Conservation (phyloP, 1,140 invertebrate genomes). For the Manduca sexta region DNA sequence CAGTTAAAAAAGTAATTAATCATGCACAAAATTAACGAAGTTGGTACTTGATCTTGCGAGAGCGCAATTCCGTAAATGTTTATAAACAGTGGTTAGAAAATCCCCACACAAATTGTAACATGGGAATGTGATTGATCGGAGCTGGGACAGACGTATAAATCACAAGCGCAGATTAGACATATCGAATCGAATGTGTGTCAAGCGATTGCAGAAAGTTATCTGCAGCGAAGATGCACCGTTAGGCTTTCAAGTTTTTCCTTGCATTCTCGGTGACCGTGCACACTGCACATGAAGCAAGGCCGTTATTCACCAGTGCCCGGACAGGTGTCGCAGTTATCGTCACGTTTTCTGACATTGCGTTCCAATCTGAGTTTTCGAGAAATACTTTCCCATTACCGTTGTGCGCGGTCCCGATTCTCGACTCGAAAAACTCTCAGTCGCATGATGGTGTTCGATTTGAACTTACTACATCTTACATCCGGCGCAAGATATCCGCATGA, state of each 20-base stretch:
- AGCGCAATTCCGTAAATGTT: too few relatives aligned
- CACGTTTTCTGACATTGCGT: constrained; percentile 26
- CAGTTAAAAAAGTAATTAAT: too few relatives aligned
- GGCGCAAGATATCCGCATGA: too few relatives aligned
- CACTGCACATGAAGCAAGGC: constrained; percentile 17
- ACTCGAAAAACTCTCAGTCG: too few relatives aligned
- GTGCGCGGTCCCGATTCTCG: neutral
- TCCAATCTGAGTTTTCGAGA: constrained; percentile 28
- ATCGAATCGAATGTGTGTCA: constrained; percentile 14
- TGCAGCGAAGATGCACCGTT: constrained; percentile 38
- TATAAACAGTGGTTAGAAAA: neutral
- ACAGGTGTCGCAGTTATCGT: constrained; percentile 42
- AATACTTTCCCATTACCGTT: constrained; percentile 30
- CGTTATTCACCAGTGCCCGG: constrained; percentile 45
- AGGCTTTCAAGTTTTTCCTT: constrained; percentile 44
- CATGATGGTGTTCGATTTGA: too few relatives aligned
- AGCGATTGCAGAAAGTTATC: constrained; percentile 27
- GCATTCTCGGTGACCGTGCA: constrained; percentile 33
- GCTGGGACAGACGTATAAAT: neutral
- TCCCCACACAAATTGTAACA: neutral
- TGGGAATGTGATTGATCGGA: neutral
- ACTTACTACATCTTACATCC: too few relatives aligned
- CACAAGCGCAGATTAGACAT: neutral
- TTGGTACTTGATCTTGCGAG: too few relatives aligned
- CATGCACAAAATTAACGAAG: too few relatives aligned